Base-by-base conservation (phyloP, 2,797 vertebrate genomes). In the Manis javanica region DNA sequence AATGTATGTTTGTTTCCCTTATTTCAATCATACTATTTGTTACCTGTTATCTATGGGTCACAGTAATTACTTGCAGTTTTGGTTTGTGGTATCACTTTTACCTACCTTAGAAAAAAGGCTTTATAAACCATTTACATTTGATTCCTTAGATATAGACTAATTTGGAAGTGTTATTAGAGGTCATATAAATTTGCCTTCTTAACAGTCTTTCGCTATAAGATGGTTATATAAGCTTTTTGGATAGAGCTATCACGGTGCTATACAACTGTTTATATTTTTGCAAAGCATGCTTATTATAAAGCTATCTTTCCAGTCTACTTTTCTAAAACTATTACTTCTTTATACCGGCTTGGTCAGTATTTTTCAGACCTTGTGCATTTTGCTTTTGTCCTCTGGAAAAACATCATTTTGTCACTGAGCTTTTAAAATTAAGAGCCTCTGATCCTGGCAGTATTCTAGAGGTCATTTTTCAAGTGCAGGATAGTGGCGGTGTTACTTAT, bases 381-480 rank as follows among this genome's bases (percentile, higher is more conserved):
- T 87, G 29, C 42, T 87, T 1, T 26, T 71, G 21, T 91, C 21
- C 15, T 66, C 31, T 72, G 34, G 34, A 53, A 81, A 69, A 93
- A 66, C 5, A 61, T 34, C 23, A 46, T 92, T 75, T 95, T 87
- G 24, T 92, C 51, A 24, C 9, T 71, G 31, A 85, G 15, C 11
- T 95, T 95, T 72, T 59, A 49, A 90, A 88, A 87, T 82, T 39
- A 72, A 7, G 12, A 68, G 5, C 9, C 49, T 94, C 74, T 68
- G 63, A 61, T 84, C 51, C 26, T 75, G 34, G 15, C 19, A n/a
- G 4, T 93, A 14, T 69, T 87, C 64, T 75, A 88, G 26, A 92
- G 31, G 19, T 63, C 46, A 39, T 79, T 93, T 90, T 88, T 37
- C 23, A 51, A 55, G 10, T 68, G 31, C 4, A 64, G 75, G 59